Evolutionary conservation across 1,140 invertebrate genomes (phyloP).

Genomic region (Gonioctena quinquepunctata): DNA sequence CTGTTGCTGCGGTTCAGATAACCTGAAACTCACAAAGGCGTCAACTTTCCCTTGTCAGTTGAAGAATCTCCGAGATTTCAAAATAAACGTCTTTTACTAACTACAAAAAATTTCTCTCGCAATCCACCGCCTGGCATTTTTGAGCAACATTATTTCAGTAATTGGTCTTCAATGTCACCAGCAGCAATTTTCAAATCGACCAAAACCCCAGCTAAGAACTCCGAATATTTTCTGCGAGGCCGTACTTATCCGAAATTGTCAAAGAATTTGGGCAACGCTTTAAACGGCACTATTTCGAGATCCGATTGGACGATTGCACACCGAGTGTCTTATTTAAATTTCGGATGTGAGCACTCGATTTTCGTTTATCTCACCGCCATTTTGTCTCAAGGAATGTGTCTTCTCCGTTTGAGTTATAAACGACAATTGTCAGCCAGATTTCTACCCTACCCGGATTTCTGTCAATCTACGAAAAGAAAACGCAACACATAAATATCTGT

Average conservation of each 20-base stretch:
- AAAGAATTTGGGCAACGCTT: slow-evolving; percentile 14
- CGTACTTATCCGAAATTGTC: not conserved
- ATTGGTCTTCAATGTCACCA: not conserved
- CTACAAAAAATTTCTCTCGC: not conserved
- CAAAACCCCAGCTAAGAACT: not conserved
- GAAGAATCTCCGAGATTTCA: too few relatives aligned
- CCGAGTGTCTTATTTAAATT: slow-evolving; percentile 38
- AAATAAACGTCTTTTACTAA: not conserved
- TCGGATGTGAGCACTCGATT: slow-evolving; percentile 27
- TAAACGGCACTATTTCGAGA: slow-evolving; percentile 26
- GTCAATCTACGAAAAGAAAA: slow-evolving; percentile 36
- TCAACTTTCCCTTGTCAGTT: too few relatives aligned
- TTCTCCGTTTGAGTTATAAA: slow-evolving; percentile 37
- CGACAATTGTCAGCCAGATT: slow-evolving; percentile 38
- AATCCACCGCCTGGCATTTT: not conserved
- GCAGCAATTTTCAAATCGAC: not conserved
- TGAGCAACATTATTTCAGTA: not conserved
- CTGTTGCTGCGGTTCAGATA: too few relatives aligned
- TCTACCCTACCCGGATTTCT: slow-evolving; percentile 38
- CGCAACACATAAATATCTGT: slow-evolving; percentile 41
- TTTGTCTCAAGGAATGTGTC: slow-evolving; percentile 43
- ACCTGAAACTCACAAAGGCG: too few relatives aligned
- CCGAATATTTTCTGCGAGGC: too few relatives aligned
- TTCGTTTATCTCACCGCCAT: slow-evolving; percentile 38
- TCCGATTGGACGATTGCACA: slow-evolving; percentile 23